Evolutionary conservation across 2,888 invertebrate species (phyloP).

Genomic region (Ommatoiulus sabulosus): DNA sequence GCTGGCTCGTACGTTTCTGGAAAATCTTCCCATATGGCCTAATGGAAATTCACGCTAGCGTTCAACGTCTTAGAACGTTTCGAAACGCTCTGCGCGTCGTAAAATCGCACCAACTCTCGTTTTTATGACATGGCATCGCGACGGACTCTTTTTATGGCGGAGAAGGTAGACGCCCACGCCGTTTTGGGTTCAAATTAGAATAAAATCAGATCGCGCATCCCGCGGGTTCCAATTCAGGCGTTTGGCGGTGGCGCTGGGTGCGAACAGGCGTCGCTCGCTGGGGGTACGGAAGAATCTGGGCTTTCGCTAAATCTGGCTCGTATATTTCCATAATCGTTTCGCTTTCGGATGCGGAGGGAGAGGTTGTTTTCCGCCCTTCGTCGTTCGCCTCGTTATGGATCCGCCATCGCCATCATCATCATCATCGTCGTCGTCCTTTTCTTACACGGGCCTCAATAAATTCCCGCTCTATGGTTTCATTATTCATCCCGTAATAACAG

Average conservation of each 20-base stretch:
- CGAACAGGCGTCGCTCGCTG: background rate
- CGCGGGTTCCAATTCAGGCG: background rate
- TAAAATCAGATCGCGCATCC: background rate
- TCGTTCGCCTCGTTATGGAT: background rate
- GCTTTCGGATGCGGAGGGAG: background rate
- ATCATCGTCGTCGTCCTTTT: background rate
- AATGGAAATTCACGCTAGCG: background rate
- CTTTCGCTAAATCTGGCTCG: background rate
- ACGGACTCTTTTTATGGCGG: no score
- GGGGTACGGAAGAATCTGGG: background rate
- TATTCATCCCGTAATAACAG: conserved; percentile 53
- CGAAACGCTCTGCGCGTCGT: background rate
- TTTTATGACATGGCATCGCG: background rate
- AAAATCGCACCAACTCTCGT: background rate
- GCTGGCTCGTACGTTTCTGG: background rate
- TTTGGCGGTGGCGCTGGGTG: background rate
- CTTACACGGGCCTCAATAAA: background rate
- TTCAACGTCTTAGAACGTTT: background rate
- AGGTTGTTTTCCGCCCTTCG: background rate
- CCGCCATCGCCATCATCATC: background rate
- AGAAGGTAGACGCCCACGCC: background rate
- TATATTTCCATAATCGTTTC: background rate
- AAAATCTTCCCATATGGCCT: background rate
- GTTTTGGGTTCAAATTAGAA: background rate
- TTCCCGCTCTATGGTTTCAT: conserved; percentile 35